A percentile compares a stretch with the other conserved stretches of the same genome.
Evolutionary conservation across 2,888 invertebrate species (phyloP).

Genomic region (Athalia cordata): DNA sequence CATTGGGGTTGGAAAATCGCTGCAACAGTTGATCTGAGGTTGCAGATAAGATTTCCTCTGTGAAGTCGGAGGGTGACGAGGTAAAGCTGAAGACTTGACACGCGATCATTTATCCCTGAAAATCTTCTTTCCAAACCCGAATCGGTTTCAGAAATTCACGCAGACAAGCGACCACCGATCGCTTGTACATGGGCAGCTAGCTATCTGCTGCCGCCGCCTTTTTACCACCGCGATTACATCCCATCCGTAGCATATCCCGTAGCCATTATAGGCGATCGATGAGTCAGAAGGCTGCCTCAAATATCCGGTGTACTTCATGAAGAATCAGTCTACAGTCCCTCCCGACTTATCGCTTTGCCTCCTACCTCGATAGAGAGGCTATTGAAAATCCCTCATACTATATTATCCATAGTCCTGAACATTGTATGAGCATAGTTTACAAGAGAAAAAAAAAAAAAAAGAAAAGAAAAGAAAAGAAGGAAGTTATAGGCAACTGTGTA

Average conservation of each 20-base stretch:
- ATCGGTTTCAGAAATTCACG: neutral
- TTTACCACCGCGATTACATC: too few relatives aligned
- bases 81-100: neutral
- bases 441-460: neutral
- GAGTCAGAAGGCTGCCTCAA: neutral
- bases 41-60: neutral
- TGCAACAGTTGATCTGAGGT: neutral
- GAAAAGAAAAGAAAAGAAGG: neutral
- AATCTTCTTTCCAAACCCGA: neutral
- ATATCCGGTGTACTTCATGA: neutral
- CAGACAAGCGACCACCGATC: neutral
- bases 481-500: too few relatives aligned
- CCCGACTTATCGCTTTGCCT: conserved; percentile 1
- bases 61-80: neutral
- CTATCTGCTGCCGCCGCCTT: too few relatives aligned
- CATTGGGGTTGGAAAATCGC: neutral
- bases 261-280: conserved; percentile 18
- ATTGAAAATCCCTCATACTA: neutral
- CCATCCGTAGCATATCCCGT: neutral
- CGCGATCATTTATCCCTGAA: conserved; percentile 1
- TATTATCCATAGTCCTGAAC: too few relatives aligned
- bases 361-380: conserved; percentile 5
- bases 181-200: too few relatives aligned
- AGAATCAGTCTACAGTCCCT: conserved; percentile 1
- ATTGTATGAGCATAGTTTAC: neutral